phyloP scores from a whole-genome alignment of 1,140 invertebrate genomes.

The Trialeurodes vaporariorum region DNA sequence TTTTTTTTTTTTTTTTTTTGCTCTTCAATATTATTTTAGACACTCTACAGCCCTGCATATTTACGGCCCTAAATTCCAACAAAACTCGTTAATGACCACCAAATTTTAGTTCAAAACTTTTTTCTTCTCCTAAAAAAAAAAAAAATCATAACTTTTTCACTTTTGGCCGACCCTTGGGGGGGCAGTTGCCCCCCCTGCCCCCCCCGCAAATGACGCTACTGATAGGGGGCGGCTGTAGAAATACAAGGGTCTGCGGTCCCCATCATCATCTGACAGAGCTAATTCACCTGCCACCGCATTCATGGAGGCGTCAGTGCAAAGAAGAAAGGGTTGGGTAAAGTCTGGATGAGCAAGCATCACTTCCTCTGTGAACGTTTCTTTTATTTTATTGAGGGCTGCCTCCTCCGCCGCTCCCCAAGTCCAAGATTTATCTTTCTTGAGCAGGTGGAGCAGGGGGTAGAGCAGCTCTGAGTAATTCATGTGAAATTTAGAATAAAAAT shows the following conservation, averaged over 20 bases:
- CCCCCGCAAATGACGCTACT: too few relatives aligned
- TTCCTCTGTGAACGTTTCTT: not conserved
- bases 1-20: too few relatives aligned
- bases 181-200: too few relatives aligned
- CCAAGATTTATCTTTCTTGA: not conserved
- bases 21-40: too few relatives aligned
- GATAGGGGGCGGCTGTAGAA: not conserved
- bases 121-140: too few relatives aligned
- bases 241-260: not conserved
- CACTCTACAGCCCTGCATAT: too few relatives aligned
- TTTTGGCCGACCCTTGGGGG: too few relatives aligned
- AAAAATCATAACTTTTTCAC: too few relatives aligned
- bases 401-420: not conserved
- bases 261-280: slow-evolving; percentile 37
- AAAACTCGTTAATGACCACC: too few relatives aligned
- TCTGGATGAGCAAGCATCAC: not conserved
- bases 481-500: slow-evolving; percentile 5
- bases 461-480: not conserved
- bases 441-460: not conserved
- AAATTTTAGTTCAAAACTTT: too few relatives aligned
- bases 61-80: too few relatives aligned
- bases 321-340: not conserved
- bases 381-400: not conserved
- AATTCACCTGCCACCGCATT: slow-evolving; percentile 65
- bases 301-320: slow-evolving; percentile 57